Base-by-base conservation (phyloP, 2,797 vertebrate genomes). In the Helicolenus hilgendorfi region DNA sequence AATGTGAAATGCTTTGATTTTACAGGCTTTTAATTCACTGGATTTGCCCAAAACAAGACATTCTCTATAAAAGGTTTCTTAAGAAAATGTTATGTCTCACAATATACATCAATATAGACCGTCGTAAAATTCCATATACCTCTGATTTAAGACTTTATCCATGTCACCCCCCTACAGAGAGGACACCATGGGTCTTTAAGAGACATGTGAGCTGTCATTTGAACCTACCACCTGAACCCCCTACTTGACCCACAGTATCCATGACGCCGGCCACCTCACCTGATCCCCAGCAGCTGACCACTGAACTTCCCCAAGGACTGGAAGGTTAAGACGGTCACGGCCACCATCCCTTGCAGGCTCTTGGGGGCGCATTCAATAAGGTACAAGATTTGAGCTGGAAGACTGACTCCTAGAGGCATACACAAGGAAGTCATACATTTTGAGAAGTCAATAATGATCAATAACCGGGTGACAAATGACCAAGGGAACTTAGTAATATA, bases 251-350 rank as follows among this genome's bases (percentile, higher is more conserved):
- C 64, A 56, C 68, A 14, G 56, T 82, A 56, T 78, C 22, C 11
- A n/a, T 78, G 67, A 82, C 22, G 1, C 59, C 7, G 4, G 55
- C 7, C 20, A 26, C 53, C 89, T 95, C 83, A 98, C 97, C 96
- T 97, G 93, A 98, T 95, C 68, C 97, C 97, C 68, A 98, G 71
- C 65, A 98, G 85, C 90, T 98, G 97, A 75, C 97, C 97, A 2
- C 5, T 36, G 77, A 98, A 97, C 93, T 97, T 98, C 62, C 97
- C 97, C 2, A 94, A 33, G 35, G 95, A 94, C 11, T 95, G 33
- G 9, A 96, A 97, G 63, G 88, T 93, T 6, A 89, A 79, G 0
- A 95, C 1, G 3, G 91, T 93, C 33, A 97, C 91, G 0, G 94
- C 97, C 74, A 96, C 91, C 92, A 96, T 91, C 58, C 85, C 97